Percentiles rank a stretch among this genome's conserved stretches.
Evolutionary conservation across 2,797 vertebrate genomes (phyloP).

Genomic region (Sebastes alutus): DNA sequence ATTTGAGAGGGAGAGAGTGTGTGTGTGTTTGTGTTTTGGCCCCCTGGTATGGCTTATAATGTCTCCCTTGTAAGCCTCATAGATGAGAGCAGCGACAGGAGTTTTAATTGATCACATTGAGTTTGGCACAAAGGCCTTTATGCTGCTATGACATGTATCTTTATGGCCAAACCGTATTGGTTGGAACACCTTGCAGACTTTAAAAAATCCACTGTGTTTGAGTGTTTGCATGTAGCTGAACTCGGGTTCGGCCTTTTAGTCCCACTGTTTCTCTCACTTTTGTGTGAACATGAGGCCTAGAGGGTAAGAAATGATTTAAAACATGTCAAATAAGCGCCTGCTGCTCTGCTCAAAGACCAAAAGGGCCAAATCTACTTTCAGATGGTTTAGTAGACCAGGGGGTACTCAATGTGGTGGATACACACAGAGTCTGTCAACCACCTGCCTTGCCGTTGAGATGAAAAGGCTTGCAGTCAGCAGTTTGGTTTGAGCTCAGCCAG

Average conservation of each 20-base stretch:
- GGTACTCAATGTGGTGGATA: background rate
- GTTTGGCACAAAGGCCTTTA: conserved; percentile 31
- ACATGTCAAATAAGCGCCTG: conserved; percentile 2
- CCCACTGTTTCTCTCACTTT: background rate
- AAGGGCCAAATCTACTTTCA: background rate
- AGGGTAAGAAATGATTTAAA: conserved; percentile 4
- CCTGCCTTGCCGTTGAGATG: conserved; percentile 1
- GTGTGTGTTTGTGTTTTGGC: background rate
- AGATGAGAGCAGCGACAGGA: background rate
- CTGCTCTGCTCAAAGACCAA: background rate
- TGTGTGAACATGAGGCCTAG: conserved; percentile 11
- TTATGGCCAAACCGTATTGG: background rate
- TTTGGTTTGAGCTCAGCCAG: conserved; percentile 21
- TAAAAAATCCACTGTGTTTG: background rate
- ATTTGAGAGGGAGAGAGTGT: background rate
- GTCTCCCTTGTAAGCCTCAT: background rate
- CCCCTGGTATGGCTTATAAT: conserved; percentile 1
- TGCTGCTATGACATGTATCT: conserved; percentile 5
- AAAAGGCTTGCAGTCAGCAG: conserved; percentile 24
- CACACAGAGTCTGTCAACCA: conserved; percentile 6
- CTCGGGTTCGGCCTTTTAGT: background rate
- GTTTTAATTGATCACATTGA: conserved; percentile 49
- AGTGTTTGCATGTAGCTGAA: background rate
- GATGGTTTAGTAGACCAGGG: background rate
- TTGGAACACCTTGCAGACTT: conserved; percentile 1